Evolutionary conservation across 2,797 vertebrate genomes (phyloP).

Genomic region (Bovichtus variegatus): DNA sequence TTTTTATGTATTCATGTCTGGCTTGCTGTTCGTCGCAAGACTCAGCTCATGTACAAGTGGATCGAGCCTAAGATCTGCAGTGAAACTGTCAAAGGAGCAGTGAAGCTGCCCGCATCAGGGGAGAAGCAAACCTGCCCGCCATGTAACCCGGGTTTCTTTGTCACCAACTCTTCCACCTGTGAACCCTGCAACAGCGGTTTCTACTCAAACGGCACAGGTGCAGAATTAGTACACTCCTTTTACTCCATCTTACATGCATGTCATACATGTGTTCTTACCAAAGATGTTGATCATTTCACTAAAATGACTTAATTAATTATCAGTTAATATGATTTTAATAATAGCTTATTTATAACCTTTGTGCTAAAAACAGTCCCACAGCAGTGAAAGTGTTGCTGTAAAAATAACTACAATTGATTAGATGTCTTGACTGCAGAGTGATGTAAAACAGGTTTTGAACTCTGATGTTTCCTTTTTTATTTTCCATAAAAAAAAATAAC

Average conservation of each 20-base stretch:
- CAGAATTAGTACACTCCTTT: neutral
- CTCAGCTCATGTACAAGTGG: constrained; percentile 97
- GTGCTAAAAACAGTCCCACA: neutral
- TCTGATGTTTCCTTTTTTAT: neutral
- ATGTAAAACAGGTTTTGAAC: too few species aligned
- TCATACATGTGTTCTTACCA: neutral
- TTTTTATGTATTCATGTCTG: constrained; percentile 34
- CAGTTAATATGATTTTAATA: neutral
- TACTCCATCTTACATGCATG: neutral
- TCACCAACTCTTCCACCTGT: constrained; percentile 87
- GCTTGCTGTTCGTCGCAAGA: constrained; percentile 81
- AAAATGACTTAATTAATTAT: neutral
- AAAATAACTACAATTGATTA: neutral
- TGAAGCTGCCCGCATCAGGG: constrained; percentile 89
- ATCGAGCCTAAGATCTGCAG: constrained; percentile 94
- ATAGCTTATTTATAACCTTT: neutral
- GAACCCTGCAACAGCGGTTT: constrained; percentile 88
- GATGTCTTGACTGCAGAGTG: neutral
- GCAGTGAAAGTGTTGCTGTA: neutral
- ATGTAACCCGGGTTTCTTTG: constrained; percentile 95
- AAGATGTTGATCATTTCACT: neutral
- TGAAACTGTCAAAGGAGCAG: constrained; percentile 83
- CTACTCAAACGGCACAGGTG: constrained; percentile 95
- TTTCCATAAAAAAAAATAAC: neutral
- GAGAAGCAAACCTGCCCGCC: constrained; percentile 89